phyloP scores from a whole-genome alignment of 2,113 vertebrate species.

The Urocolius indicus region DNA sequence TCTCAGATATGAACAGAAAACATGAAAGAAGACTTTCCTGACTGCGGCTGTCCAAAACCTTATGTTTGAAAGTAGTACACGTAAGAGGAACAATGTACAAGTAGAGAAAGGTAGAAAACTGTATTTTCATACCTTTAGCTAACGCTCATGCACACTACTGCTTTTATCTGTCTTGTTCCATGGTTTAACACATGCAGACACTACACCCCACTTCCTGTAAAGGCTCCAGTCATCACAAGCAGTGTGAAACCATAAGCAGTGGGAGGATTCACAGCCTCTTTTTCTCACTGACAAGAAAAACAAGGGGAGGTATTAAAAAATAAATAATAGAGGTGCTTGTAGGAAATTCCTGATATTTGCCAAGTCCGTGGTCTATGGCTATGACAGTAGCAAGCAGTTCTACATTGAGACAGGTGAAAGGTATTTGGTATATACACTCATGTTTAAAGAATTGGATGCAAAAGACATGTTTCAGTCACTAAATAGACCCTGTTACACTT shows the following conservation, averaged over 20 bases:
- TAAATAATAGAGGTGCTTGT: neutral
- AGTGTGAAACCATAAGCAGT: neutral
- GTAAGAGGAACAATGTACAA: neutral
- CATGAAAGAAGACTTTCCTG: neutral
- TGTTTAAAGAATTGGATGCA: neutral
- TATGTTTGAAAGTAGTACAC: neutral
- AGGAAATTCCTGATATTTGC: neutral
- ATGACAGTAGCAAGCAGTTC: neutral
- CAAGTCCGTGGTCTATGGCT: neutral
- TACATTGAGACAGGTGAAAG: neutral
- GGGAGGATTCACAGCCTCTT: neutral
- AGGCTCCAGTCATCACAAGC: neutral
- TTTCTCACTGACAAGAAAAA: neutral
- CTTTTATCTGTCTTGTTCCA: neutral
- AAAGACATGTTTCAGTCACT: neutral
- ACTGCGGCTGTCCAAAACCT: neutral
- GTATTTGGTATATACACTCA: neutral
- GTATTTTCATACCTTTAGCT: neutral
- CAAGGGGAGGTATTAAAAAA: neutral
- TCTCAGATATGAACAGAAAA: neutral
- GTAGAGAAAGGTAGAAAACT: neutral
- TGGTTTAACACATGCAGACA: neutral
- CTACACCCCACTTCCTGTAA: neutral
- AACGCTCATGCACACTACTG: neutral
- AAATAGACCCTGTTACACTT: neutral